Evolutionary conservation across 1,140 invertebrate species (phyloP).

Genomic region (Leptopilina boulardi): DNA sequence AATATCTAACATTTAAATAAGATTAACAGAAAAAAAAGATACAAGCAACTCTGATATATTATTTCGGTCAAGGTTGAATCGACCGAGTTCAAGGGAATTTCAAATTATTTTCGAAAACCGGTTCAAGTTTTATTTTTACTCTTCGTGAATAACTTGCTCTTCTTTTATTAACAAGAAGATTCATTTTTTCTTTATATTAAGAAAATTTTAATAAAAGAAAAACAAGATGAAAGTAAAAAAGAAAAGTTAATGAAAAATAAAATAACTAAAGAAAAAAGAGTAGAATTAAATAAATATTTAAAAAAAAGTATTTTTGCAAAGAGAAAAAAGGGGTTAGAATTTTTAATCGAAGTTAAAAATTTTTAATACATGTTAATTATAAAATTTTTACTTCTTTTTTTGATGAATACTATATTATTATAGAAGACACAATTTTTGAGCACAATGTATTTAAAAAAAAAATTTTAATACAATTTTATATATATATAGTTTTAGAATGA

Average conservation of each 20-base stretch:
- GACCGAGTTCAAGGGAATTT: constrained; percentile 15
- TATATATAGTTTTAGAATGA: not conserved
- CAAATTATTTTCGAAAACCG: not conserved
- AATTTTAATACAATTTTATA: constrained; percentile 2
- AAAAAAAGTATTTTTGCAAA: too few species aligned
- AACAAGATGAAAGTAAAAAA: not conserved
- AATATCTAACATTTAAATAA: constrained; percentile 35
- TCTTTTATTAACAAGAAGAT: constrained; percentile 17
- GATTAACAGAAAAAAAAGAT: not conserved
- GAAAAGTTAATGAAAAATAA: too few species aligned
- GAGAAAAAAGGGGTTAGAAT: too few species aligned
- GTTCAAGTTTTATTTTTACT: constrained; percentile 1
- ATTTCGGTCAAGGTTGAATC: not conserved
- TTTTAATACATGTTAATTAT: too few species aligned
- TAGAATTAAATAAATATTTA: too few species aligned
- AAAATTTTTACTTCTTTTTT: too few species aligned
- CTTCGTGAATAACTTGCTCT: not conserved
- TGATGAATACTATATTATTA: not conserved
- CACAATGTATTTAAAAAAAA: not conserved
- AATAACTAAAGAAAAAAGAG: too few species aligned
- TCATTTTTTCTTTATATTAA: constrained; percentile 10
- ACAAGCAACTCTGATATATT: not conserved
- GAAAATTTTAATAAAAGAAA: not conserved
- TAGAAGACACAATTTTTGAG: not conserved
- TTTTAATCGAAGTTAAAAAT: too few species aligned